phyloP scores from a whole-genome alignment of 1,140 invertebrate genomes.

The Xylocopa sonorina region DNA sequence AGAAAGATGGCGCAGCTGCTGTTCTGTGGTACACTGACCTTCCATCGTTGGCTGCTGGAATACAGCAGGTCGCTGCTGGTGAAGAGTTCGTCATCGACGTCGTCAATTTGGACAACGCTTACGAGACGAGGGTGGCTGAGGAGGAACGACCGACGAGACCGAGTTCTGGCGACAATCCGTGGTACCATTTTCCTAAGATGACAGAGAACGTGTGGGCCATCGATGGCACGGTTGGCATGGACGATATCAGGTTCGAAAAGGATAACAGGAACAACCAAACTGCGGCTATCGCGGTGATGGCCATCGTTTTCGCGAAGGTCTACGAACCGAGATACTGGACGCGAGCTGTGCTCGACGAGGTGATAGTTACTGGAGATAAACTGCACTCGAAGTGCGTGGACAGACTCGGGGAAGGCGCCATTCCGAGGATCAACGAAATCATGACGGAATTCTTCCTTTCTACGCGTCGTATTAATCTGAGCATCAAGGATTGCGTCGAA shows the following conservation, averaged over 20 bases:
- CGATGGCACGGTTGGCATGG: conserved; percentile 55
- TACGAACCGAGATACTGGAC: conserved; percentile 72
- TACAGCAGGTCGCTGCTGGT: not conserved
- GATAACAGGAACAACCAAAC: conserved; percentile 65
- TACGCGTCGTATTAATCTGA: conserved; percentile 70
- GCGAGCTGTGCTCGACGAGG: conserved; percentile 68
- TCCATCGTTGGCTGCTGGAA: conserved; percentile 47
- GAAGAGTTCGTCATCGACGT: conserved; percentile 69
- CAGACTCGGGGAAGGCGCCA: conserved; percentile 44
- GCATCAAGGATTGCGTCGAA: conserved; percentile 74
- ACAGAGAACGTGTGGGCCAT: conserved; percentile 70
- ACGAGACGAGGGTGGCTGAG: conserved; percentile 61
- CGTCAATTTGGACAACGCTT: conserved; percentile 66
- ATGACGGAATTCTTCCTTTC: conserved; percentile 75
- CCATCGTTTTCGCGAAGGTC: conserved; percentile 74
- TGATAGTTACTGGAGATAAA: conserved; percentile 72
- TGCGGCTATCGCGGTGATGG: conserved; percentile 70
- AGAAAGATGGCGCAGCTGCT: conserved; percentile 63
- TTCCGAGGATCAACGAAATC: conserved; percentile 68
- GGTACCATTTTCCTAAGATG: conserved; percentile 72
- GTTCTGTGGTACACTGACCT: conserved; percentile 73
- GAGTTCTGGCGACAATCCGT: conserved; percentile 63
- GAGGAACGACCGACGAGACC: conserved; percentile 48
- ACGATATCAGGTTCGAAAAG: conserved; percentile 61
- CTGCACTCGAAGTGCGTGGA: conserved; percentile 69